Base-by-base conservation (phyloP, 1,140 invertebrate genomes). In the Apis laboriosa region DNA sequence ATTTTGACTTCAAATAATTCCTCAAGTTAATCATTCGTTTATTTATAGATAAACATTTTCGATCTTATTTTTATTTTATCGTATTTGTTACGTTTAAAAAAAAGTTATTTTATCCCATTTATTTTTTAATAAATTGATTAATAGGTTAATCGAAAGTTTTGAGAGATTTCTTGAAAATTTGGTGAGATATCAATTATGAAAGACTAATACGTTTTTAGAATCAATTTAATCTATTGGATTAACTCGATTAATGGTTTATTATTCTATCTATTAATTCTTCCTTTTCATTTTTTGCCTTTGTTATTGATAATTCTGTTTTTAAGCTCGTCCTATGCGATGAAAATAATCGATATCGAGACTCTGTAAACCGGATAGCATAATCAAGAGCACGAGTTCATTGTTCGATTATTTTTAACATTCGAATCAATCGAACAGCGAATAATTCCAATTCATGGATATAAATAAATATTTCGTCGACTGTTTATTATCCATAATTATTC, bases 351-450 rank as follows among this genome's bases (percentile, higher is more conserved):
- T 68, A 61, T 34, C 77, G 67, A 55, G 19, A 13, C 51, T 19
- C 64, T 17, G 34, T 13, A 24, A 43, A 56, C 21, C 9, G 53
- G 11, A 2, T 21, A 43, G 17, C 11, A 56, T 70, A 71, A 71
- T 79, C 77, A 60, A 56, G 15, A 28, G 21, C 67, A 24, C 17
- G n/a, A 24, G 21, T 55, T 51, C 34, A 15, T 21, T 56, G 60
- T 56, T 15, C 34, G 19, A 8, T 34, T 80, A 80, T 80, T 80
- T 80, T 74, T 80, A 80, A 80, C 71, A n/a, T 43, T n/a, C 53
- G 51, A 56, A 74, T 80, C 78, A 61, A 17, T 43, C 60, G 34
- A 61, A 55, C 53, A 51, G 43, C 43, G 55, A 71, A 49, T 49
- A 34, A 24, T 56, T 71, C 43, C 19, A 24, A 9, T 11, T 24